phyloP scores from a whole-genome alignment of 2,797 vertebrate genomes.

The Pangasius djambal region DNA sequence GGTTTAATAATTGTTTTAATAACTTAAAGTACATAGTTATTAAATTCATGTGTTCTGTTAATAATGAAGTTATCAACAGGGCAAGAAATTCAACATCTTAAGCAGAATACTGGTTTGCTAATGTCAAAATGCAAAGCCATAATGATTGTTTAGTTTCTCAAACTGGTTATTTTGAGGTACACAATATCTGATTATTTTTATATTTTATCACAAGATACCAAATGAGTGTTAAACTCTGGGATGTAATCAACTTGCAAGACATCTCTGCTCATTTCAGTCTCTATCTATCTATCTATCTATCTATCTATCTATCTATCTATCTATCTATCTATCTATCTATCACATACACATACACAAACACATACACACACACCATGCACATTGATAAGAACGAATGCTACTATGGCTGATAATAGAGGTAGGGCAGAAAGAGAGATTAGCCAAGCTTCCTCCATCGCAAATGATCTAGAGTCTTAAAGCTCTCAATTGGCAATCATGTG shows the following conservation, averaged over 20 bases:
- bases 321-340: not conserved
- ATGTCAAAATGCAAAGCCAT: not conserved
- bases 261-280: not conserved
- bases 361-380: not conserved
- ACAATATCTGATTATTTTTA: not conserved
- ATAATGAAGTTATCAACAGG: not conserved
- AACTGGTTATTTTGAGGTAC: not conserved
- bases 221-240: not conserved
- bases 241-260: constrained; percentile 5
- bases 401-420: constrained; percentile 56
- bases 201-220: not conserved
- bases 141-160: not conserved
- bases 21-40: not conserved
- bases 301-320: not conserved
- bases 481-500: constrained; percentile 60
- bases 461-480: constrained; percentile 45
- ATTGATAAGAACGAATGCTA: constrained; percentile 10
- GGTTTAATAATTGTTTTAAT: not conserved
- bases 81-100: not conserved
- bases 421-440: constrained; percentile 44
- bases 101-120: not conserved
- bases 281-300: not conserved
- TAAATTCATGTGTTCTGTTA: not conserved
- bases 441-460: constrained; percentile 45
- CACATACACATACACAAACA: not conserved